These are phyloP conservation scores for Maconellicoccus hirsutus DNA, from an alignment of 1,140 invertebrate genomes.

Conservation along the genomic window DNA sequence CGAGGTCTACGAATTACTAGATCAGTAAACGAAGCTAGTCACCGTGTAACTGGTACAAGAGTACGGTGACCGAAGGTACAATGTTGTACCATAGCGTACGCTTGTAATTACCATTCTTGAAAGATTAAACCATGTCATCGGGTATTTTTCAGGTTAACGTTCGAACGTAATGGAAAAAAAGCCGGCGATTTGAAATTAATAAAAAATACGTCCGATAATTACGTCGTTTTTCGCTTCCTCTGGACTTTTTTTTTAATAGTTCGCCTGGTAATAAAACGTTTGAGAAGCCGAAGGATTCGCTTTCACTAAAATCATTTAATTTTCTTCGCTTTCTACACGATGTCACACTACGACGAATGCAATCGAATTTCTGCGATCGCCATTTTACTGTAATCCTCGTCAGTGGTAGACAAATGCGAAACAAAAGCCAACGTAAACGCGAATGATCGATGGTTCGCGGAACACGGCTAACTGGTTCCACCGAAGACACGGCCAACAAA, in stretches of 20 bases:
- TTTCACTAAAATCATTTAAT: background rate
- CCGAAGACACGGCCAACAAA: too few relatives aligned
- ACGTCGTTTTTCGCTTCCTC: too few relatives aligned
- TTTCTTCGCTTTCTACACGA: background rate
- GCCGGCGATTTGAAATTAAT: background rate
- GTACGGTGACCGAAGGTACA: too few relatives aligned
- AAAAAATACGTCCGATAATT: too few relatives aligned
- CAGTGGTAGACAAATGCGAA: too few relatives aligned
- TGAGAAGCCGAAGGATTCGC: background rate
- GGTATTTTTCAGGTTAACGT: background rate
- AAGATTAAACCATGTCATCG: slow-evolving; percentile 2
- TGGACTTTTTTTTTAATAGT: background rate
- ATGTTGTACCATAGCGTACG: too few relatives aligned
- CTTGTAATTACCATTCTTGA: background rate
- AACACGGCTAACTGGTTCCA: too few relatives aligned
- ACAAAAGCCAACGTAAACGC: too few relatives aligned
- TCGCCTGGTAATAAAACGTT: background rate
- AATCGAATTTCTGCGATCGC: background rate
- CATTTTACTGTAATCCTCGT: too few relatives aligned
- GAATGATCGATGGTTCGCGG: too few relatives aligned
- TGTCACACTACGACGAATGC: background rate
- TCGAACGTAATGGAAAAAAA: background rate
- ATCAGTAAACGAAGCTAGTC: background rate
- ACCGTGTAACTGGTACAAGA: background rate
- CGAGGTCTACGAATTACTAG: too few relatives aligned